Evolutionary conservation across 2,797 vertebrate species (phyloP).

Genomic region (Lateolabrax maculatus): DNA sequence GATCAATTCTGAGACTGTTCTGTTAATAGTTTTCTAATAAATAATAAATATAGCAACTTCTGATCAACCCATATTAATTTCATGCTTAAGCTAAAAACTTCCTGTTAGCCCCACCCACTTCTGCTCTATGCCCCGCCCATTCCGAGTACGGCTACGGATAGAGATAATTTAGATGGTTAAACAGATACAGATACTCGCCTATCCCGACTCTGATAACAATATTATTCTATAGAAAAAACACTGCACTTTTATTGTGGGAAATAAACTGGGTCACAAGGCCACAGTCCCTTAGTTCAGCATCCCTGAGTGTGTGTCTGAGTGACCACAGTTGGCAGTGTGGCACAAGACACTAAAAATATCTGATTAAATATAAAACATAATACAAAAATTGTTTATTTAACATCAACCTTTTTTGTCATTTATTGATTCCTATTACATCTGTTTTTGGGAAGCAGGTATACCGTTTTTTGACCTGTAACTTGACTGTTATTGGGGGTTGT

Average conservation of each 20-base stretch:
- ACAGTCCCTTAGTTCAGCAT: neutral
- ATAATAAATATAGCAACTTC: too few relatives aligned
- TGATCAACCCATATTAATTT: too few relatives aligned
- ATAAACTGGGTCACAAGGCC: neutral
- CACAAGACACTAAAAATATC: neutral
- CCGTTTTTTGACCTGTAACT: slow-evolving; percentile 47
- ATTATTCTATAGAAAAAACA: neutral
- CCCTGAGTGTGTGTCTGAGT: neutral
- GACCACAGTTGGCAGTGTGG: neutral
- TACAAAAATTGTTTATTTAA: neutral
- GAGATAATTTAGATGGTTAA: too few relatives aligned
- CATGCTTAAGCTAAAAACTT: too few relatives aligned
- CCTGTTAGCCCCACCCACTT: too few relatives aligned
- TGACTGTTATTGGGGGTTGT: slow-evolving; percentile 68
- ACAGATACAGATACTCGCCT: too few relatives aligned
- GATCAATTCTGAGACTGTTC: too few relatives aligned
- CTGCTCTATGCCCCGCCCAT: too few relatives aligned
- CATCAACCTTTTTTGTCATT: neutral
- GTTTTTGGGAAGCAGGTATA: slow-evolving; percentile 56
- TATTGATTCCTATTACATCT: slow-evolving; percentile 19
- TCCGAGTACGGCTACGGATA: too few relatives aligned
- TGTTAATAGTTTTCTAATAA: too few relatives aligned
- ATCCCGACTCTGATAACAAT: too few relatives aligned
- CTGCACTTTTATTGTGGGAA: neutral
- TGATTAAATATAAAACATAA: neutral